These are phyloP conservation scores for Coregonus sp. DNA, from an alignment of 2,797 vertebrate species.

Conservation along the genomic window DNA sequence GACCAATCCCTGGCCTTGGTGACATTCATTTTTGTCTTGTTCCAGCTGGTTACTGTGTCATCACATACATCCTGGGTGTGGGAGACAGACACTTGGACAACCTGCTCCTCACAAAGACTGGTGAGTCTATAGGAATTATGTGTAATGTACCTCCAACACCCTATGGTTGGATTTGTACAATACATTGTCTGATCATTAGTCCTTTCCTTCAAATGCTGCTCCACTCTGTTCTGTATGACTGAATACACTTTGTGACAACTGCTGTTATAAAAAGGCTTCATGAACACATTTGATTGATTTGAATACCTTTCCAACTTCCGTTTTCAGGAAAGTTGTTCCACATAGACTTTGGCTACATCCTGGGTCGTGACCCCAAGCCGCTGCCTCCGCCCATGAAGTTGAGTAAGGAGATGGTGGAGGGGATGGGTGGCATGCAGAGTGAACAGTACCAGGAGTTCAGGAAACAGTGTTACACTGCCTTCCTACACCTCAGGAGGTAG, in stretches of 20 bases:
- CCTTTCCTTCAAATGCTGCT: neutral
- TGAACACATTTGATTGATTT: neutral
- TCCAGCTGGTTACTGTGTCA: constrained; percentile 96
- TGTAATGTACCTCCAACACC: neutral
- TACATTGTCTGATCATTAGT: neutral
- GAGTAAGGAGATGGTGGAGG: constrained; percentile 99
- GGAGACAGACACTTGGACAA: constrained; percentile 98
- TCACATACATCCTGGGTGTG: constrained; percentile 97
- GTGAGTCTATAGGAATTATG: constrained; percentile 63
- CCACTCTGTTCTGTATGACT: neutral
- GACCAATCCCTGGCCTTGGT: neutral
- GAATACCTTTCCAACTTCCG: neutral
- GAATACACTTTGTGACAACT: neutral
- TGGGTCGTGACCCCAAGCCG: constrained; percentile 96
- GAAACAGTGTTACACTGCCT: constrained; percentile 97
- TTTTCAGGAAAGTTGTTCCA: constrained; percentile 94
- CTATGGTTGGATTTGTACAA: neutral
- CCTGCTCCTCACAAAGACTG: constrained; percentile 94
- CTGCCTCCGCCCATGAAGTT: constrained; percentile 98
- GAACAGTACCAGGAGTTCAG: constrained; percentile 99
- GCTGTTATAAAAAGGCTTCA: neutral
- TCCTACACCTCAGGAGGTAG: constrained; percentile 94
- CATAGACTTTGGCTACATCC: constrained; percentile 97
- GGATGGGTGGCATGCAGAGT: constrained; percentile 97
- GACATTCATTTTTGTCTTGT: neutral